phyloP scores from a whole-genome alignment of 2,888 invertebrate species.

The Heliconius erato region DNA sequence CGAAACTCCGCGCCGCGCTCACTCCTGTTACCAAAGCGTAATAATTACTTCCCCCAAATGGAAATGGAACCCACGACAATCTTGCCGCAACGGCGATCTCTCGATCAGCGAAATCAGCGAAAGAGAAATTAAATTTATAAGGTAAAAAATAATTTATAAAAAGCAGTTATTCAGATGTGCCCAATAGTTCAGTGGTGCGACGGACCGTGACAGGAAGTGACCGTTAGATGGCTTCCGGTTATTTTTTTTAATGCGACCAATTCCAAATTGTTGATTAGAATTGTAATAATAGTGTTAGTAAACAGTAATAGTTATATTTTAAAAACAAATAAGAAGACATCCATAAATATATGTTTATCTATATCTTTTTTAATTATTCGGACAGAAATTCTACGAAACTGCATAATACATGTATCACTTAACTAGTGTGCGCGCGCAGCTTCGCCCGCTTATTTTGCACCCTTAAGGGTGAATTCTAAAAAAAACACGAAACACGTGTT shows the following conservation, averaged over 20 bases:
- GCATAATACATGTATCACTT: too few relatives aligned
- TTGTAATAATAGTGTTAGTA: not conserved
- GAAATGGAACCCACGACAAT: not conserved
- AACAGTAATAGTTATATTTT: not conserved
- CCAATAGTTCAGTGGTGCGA: conserved; percentile 41
- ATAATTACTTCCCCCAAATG: not conserved
- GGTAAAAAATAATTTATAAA: not conserved
- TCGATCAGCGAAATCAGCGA: too few relatives aligned
- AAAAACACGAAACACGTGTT: too few relatives aligned
- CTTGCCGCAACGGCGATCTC: too few relatives aligned
- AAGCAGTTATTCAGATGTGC: conserved; percentile 36
- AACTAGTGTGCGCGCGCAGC: too few relatives aligned
- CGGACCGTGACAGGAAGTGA: conserved; percentile 49
- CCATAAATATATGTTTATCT: not conserved
- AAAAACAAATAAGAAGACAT: not conserved
- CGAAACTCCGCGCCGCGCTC: not conserved
- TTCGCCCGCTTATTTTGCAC: too few relatives aligned
- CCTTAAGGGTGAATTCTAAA: too few relatives aligned
- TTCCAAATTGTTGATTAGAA: not conserved
- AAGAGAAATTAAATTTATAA: not conserved
- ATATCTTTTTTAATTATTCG: too few relatives aligned
- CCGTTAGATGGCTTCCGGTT: conserved; percentile 45
- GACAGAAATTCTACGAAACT: too few relatives aligned
- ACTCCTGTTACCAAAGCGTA: not conserved
- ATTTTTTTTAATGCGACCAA: conserved; percentile 10